Evolutionary conservation across 1,140 invertebrate species (phyloP).

Genomic region (Agrypnia vestita): DNA sequence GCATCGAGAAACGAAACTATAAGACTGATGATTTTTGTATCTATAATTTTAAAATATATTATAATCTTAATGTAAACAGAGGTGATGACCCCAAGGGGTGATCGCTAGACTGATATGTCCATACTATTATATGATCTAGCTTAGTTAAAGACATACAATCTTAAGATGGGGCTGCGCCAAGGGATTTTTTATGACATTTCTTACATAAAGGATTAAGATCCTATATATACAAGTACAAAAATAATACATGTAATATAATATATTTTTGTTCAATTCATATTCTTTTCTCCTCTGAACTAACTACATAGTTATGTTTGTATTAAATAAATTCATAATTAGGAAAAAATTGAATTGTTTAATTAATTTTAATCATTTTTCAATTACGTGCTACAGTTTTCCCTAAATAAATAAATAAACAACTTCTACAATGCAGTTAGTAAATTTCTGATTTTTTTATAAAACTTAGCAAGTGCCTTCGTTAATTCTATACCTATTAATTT

Average conservation of each 20-base stretch:
- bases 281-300: background rate
- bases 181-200: background rate
- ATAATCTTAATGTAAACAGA: conserved; percentile 32
- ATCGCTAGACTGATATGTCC: conserved; percentile 56
- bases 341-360: conserved; percentile 2
- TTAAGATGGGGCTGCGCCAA: conserved; percentile 13
- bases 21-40: conserved; percentile 57
- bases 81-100: conserved; percentile 22
- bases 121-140: conserved; percentile 48
- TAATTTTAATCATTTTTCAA: background rate
- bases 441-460: too few species aligned
- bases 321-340: conserved; percentile 5
- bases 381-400: too few species aligned
- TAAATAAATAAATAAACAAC: too few species aligned
- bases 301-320: background rate
- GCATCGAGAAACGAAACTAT: conserved; percentile 56
- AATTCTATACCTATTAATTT: too few species aligned
- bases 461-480: too few species aligned
- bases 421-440: too few species aligned
- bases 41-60: conserved; percentile 47
- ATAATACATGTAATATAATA: conserved; percentile 19
- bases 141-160: conserved; percentile 20
- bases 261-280: background rate
- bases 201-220: conserved; percentile 9
- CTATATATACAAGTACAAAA: conserved; percentile 25